Base-by-base conservation (phyloP, 1,140 invertebrate genomes). In the Drosophila nikananu region DNA sequence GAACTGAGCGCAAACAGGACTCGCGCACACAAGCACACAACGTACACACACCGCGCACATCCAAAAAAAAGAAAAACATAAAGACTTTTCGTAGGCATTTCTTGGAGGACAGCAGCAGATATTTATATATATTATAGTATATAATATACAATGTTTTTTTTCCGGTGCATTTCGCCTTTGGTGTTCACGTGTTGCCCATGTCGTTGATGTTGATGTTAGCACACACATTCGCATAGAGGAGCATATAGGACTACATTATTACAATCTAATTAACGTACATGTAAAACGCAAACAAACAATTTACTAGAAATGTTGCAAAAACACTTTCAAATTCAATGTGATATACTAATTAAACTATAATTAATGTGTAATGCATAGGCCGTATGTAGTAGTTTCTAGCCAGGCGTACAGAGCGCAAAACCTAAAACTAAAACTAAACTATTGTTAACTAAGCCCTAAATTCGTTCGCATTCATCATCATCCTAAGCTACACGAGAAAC, bases 241-340 rank as follows among this genome's bases (percentile, higher is more conserved):
- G 58, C 67, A 67, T 80, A 65, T 84, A 84, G 73, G 49, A 62
- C 49, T 80, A 86, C 58, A 74, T 67, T 64, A 73, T 55, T 63
- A 67, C 42, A 72, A 81, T 59, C 30, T 77, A 83, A 71, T 77
- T 80, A 58, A 62, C 37, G 75, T 42, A 42, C 63, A 37, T 17
- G 48, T 23, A 70, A n/a, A 63, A 64, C 39, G 77, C 57, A 48
- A 73, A 49, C 37, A 79, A 80, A 86, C 74, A 78, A 75, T 86
- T n/a, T 84, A 89, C 86, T 89, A 89, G 86, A 89, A 89, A 90
- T 89, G 86, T 90, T 89, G 81, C 81, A 77, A 67, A 82, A 77
- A 89, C 86, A 89, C 86, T 89, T 89, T 89, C 86, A 89, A 90
- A 81, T 90, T 89, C 86, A 90, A 89, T 90, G 84, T 89, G 86